Evolutionary conservation across 2,797 vertebrate species (phyloP).

Genomic region (Decapterus maruadsi): DNA sequence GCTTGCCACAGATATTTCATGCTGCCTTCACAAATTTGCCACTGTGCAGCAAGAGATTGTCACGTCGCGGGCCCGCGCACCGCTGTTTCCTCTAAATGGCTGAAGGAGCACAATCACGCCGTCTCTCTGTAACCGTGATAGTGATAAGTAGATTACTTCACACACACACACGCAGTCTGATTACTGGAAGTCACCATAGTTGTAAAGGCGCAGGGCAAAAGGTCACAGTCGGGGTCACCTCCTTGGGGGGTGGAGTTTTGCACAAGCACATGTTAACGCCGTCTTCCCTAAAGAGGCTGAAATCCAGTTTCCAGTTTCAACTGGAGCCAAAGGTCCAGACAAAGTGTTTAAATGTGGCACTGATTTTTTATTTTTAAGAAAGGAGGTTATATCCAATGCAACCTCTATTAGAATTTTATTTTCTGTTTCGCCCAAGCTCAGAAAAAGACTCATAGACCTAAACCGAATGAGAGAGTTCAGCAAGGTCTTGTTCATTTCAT

Average conservation of each 20-base stretch:
- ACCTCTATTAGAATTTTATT: neutral
- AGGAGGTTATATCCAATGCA: neutral
- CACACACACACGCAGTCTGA: slow-evolving; percentile 31
- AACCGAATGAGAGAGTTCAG: slow-evolving; percentile 50
- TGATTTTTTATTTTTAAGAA: slow-evolving; percentile 6
- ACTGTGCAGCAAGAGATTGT: slow-evolving; percentile 78
- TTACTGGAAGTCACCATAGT: slow-evolving; percentile 24
- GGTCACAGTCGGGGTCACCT: slow-evolving; percentile 41
- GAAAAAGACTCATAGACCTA: slow-evolving; percentile 31
- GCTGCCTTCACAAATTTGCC: slow-evolving; percentile 82
- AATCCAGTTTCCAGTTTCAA: neutral
- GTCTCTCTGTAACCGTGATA: slow-evolving; percentile 69
- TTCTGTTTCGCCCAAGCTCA: slow-evolving; percentile 7
- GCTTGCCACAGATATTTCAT: slow-evolving; percentile 81
- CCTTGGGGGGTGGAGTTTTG: slow-evolving; percentile 24
- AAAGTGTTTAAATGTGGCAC: neutral
- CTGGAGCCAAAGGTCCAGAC: neutral
- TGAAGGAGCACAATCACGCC: slow-evolving; percentile 72
- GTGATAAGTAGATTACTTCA: slow-evolving; percentile 70
- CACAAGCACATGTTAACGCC: neutral
- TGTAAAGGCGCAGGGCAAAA: slow-evolving; percentile 30
- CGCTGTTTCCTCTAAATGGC: slow-evolving; percentile 69
- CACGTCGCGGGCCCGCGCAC: slow-evolving; percentile 63
- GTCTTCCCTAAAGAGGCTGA: neutral
- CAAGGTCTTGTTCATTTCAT: slow-evolving; percentile 60